Evolutionary conservation across 1,140 invertebrate genomes (phyloP).

Genomic region (Idris sp.): DNA sequence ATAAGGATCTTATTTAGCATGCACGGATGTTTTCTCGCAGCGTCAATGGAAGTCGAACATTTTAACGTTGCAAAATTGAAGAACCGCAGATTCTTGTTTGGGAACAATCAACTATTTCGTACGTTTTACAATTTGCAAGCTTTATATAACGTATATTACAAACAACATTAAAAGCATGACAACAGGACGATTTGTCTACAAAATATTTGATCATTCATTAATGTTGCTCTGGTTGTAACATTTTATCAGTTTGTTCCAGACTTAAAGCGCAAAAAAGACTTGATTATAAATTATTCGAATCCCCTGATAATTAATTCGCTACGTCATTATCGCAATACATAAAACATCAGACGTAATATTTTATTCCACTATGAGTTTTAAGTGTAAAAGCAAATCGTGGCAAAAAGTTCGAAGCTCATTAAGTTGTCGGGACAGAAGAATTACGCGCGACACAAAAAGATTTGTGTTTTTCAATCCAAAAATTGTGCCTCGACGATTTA

Average conservation of each 20-base stretch:
- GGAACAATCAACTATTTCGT: slow-evolving; percentile 9
- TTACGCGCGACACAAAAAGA: too few species aligned
- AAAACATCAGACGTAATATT: slow-evolving; percentile 37
- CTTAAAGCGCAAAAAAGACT: slow-evolving; percentile 26
- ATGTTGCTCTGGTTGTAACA: slow-evolving; percentile 29
- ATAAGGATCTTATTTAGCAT: slow-evolving; percentile 22
- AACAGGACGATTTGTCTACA: slow-evolving; percentile 46
- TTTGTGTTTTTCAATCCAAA: too few species aligned
- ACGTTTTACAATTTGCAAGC: slow-evolving; percentile 20
- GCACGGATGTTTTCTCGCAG: slow-evolving; percentile 5
- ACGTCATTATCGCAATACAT: slow-evolving; percentile 27
- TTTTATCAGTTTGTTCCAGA: slow-evolving; percentile 21
- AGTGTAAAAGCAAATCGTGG: slow-evolving; percentile 28
- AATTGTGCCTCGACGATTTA: too few species aligned
- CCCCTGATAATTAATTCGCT: slow-evolving; percentile 27
- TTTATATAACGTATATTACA: slow-evolving; percentile 66
- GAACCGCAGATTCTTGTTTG: slow-evolving; percentile 12
- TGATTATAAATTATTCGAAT: slow-evolving; percentile 23
- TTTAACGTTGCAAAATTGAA: not conserved
- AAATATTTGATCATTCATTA: slow-evolving; percentile 14
- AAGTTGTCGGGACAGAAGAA: slow-evolving; percentile 25
- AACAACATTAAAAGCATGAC: slow-evolving; percentile 64
- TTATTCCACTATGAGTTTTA: slow-evolving; percentile 14
- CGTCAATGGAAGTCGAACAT: slow-evolving; percentile 2
- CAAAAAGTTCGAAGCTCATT: slow-evolving; percentile 46